Evolutionary conservation across 2,888 invertebrate genomes (phyloP), one percentile per base, ranked within the genome.

Genomic region (Quadroppia sp.): DNA sequence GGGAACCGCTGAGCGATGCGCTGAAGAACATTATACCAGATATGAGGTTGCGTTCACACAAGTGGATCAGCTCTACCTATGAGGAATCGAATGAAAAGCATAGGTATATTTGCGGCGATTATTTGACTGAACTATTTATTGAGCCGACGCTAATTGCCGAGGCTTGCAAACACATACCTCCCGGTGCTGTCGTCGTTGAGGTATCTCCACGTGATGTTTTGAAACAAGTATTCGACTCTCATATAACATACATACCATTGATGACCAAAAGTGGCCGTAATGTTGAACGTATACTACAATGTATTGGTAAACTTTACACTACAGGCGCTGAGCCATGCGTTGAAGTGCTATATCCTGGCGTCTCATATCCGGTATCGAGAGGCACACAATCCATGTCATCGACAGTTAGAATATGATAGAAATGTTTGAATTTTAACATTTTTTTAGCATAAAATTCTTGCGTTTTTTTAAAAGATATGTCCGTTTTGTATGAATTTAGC

Each of bases 131-230:
- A 0, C 91, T 90, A 40, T 99, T 99, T 84, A 95, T 96, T 82
- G 94, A 94, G 40, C 94, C 95, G 13, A 95, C 96, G 71, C 86
- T 91, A 71, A 96, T 94, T 87, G 89, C 94, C 80, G 94, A 94
- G 81, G 94, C 91, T 2, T 81, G 96, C 77, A 84, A 86, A 78
- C 88, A 89, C 81, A 86, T 98, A 64, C 98, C 98, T 17, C 87
- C 87, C 78, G 90, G 92, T 81, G 94, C 96, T 3, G 86, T 97
- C 77, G 87, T 90, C 77, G 87, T 99, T 80, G 98, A 99, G 83
- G 88, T 98, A 79, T 96, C 97, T 9, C 97, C 98, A 17, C 95
- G 81, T 87, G 97, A 78, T 90, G 93, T 9, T 45, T 45, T 13
- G 45, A 15, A 15, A 7, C 45, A 17, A 45, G n/a, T n/a, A n/a